phyloP scores from a whole-genome alignment of 2,797 vertebrate species.

The Chaunax sp. region DNA sequence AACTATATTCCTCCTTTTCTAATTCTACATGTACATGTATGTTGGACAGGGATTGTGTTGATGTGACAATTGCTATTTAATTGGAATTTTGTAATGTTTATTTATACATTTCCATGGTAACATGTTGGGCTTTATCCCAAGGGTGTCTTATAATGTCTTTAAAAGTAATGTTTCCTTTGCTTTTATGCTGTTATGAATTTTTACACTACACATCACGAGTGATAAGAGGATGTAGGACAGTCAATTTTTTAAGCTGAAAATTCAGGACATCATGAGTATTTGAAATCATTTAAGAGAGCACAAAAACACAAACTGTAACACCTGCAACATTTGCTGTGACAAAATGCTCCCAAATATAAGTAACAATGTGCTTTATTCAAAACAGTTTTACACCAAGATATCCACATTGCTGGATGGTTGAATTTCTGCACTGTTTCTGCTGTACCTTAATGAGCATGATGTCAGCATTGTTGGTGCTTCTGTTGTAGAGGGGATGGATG shows the following conservation, averaged over 20 bases:
- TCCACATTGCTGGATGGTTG: neutral
- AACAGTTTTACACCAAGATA: no score
- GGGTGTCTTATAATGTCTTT: no score
- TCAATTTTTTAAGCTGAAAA: neutral
- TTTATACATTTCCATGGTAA: no score
- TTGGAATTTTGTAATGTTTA: no score
- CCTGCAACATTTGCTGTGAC: neutral
- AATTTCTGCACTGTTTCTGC: neutral
- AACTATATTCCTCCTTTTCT: no score
- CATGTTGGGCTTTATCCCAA: no score
- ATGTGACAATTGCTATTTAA: no score
- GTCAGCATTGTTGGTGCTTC: slow-evolving; percentile 83
- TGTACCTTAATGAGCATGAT: slow-evolving; percentile 88
- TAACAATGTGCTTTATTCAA: no score
- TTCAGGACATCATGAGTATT: neutral
- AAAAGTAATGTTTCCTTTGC: neutral
- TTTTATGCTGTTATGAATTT: neutral
- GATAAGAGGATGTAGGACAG: neutral
- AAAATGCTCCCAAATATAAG: neutral
- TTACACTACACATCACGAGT: no score
- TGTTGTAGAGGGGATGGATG: slow-evolving; percentile 83
- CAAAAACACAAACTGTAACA: neutral
- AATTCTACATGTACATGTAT: no score
- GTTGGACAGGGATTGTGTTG: no score
- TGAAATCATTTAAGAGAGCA: neutral